These are phyloP conservation scores for Micronycteris hirsuta DNA, from an alignment of 2,113 vertebrate species.

Conservation along the genomic window DNA sequence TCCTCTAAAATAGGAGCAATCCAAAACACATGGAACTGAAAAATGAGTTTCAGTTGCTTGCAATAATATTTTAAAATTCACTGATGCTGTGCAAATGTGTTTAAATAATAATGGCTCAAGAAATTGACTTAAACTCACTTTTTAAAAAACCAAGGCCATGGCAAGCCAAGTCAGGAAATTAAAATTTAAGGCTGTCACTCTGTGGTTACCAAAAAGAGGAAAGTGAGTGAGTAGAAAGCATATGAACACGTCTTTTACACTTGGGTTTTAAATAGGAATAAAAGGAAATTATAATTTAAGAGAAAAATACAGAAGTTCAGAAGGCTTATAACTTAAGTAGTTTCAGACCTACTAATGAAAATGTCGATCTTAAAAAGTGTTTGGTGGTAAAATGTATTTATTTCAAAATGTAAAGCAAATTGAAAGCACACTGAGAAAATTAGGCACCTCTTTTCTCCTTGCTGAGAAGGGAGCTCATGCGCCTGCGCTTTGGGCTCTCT, in stretches of 20 bases:
- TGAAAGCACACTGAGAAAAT: not conserved
- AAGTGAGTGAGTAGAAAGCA: conserved; percentile 75
- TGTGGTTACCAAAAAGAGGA: conserved; percentile 83
- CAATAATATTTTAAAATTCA: conserved; percentile 9
- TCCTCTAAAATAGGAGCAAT: not conserved
- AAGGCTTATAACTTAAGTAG: not conserved
- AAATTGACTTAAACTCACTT: conserved; percentile 69
- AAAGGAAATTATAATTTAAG: conserved; percentile 71
- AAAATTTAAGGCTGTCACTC: conserved; percentile 82
- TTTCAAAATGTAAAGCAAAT: conserved; percentile 24
- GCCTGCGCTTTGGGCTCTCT: not conserved
- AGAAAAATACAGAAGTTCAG: conserved; percentile 55
- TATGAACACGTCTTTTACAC: conserved; percentile 75
- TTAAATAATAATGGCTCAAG: conserved; percentile 51
- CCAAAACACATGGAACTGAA: conserved; percentile 42
- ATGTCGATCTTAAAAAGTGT: not conserved
- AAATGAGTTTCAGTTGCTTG: conserved; percentile 10
- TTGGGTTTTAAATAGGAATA: conserved; percentile 74
- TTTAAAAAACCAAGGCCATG: conserved; percentile 71
- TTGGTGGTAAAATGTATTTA: conserved; percentile 1
- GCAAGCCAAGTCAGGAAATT: conserved; percentile 83
- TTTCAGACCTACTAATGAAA: conserved; percentile 26
- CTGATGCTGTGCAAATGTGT: conserved; percentile 4
- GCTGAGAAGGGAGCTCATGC: not conserved
- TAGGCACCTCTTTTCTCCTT: not conserved